Evolutionary conservation across 2,888 invertebrate genomes (phyloP).

Genomic region (Nephrocerus scutellatus): DNA sequence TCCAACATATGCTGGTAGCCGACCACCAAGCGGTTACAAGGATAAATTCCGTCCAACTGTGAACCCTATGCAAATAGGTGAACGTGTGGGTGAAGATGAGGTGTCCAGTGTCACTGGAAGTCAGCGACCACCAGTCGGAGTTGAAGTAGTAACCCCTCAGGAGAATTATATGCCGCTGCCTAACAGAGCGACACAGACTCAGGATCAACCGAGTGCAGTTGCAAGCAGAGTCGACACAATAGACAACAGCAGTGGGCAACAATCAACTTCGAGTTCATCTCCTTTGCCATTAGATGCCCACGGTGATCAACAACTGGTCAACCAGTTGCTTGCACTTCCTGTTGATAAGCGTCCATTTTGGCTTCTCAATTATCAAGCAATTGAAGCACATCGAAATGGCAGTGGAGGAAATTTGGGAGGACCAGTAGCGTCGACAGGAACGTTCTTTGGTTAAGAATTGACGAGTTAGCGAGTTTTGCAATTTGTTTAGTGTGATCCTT

Average conservation of each 20-base stretch:
- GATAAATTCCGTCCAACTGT: constrained; percentile 44
- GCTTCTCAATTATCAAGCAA: constrained; percentile 62
- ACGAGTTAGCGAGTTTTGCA: too few relatives aligned
- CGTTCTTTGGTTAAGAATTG: constrained; percentile 28
- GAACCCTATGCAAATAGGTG: constrained; percentile 28
- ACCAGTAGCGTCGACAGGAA: constrained; percentile 28
- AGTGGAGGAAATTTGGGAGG: constrained; percentile 26
- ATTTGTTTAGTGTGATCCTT: too few relatives aligned
- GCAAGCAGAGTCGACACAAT: constrained; percentile 1
- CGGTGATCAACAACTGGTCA: constrained; percentile 56
- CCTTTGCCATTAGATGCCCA: constrained; percentile 59
- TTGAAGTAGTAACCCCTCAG: constrained; percentile 30
- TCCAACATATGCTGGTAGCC: constrained; percentile 57
- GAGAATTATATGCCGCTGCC: constrained; percentile 17
- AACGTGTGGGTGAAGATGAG: constrained; percentile 49
- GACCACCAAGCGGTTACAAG: constrained; percentile 57
- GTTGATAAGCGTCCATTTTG: constrained; percentile 65
- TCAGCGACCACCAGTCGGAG: constrained; percentile 36
- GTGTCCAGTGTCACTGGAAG: constrained; percentile 29
- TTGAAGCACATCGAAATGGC: constrained; percentile 53
- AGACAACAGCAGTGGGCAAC: not conserved
- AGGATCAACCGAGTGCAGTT: too few relatives aligned
- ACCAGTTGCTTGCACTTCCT: constrained; percentile 59
- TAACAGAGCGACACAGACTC: constrained; percentile 6
- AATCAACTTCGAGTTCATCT: constrained; percentile 2